Base-by-base conservation (phyloP, 1,140 invertebrate species). In the Lasioglossum baleicum region DNA sequence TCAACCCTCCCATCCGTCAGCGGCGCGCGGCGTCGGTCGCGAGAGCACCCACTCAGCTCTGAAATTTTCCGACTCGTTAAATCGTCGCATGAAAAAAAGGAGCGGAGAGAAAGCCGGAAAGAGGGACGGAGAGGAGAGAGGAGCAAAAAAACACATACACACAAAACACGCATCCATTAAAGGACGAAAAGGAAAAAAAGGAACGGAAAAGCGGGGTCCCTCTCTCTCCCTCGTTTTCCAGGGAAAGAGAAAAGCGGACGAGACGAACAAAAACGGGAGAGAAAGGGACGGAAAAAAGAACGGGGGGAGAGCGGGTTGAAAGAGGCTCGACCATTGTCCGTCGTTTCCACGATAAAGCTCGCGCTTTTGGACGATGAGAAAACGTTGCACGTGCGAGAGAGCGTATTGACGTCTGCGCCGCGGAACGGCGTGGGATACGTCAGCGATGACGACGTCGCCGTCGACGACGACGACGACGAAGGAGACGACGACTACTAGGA, bases 381-480 rank as follows among this genome's bases (percentile, higher is more conserved):
- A 85, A 87, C 61, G 76, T 67, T 90, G 83, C 88, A 89, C 87
- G 88, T 89, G 88, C 81, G 80, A 88, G 69, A 7, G 67, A n/a
- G n/a, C 82, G 75, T 89, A 89, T 90, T 82, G 87, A 90, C 88
- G 88, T 88, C 76, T 87, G 79, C 83, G 83, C 73, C 75, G 60
- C 35, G 69, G 78, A 75, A 76, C 75, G 71, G 31, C 53, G 63
- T 58, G 22, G 80, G 42, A 69, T 68, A 20, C 64, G 84, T 48
- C 74, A 70, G 40, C 61, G 82, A 44, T 63, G 72, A 58, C 64
- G 71, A 22, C 71, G 71, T 1, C 64, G 66, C 0, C 77, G 51
- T 17, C 66, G 17, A n/a, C 72, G 31, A 48, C 63, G 22, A n/a
- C n/a, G n/a, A n/a, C n/a, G n/a, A n/a, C n/a, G n/a, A n/a, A n/a